These are phyloP conservation scores for Paracanthobrama guichenoti DNA, from an alignment of 2,113 vertebrate genomes.

Conservation along the genomic window DNA sequence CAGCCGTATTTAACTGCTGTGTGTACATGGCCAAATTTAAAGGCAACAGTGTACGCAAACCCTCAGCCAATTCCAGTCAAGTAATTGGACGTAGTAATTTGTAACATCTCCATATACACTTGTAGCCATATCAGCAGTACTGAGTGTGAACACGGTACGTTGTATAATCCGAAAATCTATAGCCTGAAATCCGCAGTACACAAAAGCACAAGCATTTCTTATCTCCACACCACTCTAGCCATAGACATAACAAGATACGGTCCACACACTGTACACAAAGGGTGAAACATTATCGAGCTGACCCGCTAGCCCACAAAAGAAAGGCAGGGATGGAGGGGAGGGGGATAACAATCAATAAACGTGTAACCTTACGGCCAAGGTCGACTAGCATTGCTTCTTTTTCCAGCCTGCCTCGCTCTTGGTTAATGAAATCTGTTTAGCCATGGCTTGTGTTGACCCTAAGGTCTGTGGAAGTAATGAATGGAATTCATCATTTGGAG, in stretches of 20 bases:
- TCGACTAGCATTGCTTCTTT: constrained; percentile 46
- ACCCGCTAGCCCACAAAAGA: constrained; percentile 40
- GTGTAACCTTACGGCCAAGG: constrained; percentile 59
- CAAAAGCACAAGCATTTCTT: neutral
- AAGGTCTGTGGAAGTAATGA: constrained; percentile 37
- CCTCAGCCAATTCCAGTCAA: neutral
- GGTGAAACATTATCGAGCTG: constrained; percentile 51
- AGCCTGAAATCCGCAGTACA: constrained; percentile 15
- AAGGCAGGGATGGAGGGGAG: constrained; percentile 29
- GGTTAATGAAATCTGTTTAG: constrained; percentile 59
- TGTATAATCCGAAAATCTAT: constrained; percentile 26
- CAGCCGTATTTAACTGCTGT: neutral
- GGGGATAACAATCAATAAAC: constrained; percentile 58
- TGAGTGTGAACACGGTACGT: neutral
- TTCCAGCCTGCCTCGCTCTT: constrained; percentile 21
- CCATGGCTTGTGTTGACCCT: constrained; percentile 43
- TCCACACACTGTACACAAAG: constrained; percentile 39
- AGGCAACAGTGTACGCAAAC: neutral
- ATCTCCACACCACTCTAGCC: constrained; percentile 1
- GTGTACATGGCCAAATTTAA: neutral
- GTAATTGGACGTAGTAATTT: neutral
- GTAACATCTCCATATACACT: neutral
- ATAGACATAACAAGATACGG: constrained; percentile 38
- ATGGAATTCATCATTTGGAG: constrained; percentile 44
- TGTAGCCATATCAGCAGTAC: neutral